Conservation (phyloP, 2,888 invertebrate genomes). For the Copidosoma aretas region DNA sequence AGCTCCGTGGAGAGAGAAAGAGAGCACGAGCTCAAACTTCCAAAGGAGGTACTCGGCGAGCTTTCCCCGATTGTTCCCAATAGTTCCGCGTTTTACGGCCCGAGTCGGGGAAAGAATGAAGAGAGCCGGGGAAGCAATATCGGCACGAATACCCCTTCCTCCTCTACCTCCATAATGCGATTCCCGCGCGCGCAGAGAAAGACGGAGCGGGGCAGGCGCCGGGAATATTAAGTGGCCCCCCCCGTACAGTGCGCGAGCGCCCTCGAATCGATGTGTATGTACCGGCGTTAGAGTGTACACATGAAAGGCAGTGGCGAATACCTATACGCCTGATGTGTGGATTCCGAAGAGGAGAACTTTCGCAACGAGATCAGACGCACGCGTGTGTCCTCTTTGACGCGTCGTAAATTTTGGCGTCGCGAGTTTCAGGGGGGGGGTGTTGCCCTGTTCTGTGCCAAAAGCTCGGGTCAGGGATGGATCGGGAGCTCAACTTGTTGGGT, state of each 20-base stretch:
- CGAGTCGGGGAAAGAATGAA: slow-evolving; percentile 4
- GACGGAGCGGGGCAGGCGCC: neutral
- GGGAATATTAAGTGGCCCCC: slow-evolving; percentile 3
- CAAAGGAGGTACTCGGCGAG: no score
- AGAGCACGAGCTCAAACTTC: no score
- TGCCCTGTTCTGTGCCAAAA: neutral
- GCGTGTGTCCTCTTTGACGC: slow-evolving; percentile 24
- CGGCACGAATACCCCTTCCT: neutral
- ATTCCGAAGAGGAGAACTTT: slow-evolving; percentile 6
- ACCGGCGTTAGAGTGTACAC: no score
- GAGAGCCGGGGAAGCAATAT: neutral
- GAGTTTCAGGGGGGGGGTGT: neutral
- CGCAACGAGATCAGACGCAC: slow-evolving; percentile 20
- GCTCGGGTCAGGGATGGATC: no score
- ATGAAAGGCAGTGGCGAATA: no score
- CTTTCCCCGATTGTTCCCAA: neutral
- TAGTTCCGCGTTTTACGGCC: slow-evolving; percentile 17
- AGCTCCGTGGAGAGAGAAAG: no score
- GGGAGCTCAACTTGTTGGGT: neutral
- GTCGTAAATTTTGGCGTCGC: slow-evolving; percentile 25
- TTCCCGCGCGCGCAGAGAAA: neutral
- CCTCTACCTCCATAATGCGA: neutral
- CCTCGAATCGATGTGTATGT: no score
- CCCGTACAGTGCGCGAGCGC: no score
- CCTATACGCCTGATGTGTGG: no score